Evolutionary conservation across 2,888 invertebrate species (phyloP).

Genomic region (Toxonevra muliebris): DNA sequence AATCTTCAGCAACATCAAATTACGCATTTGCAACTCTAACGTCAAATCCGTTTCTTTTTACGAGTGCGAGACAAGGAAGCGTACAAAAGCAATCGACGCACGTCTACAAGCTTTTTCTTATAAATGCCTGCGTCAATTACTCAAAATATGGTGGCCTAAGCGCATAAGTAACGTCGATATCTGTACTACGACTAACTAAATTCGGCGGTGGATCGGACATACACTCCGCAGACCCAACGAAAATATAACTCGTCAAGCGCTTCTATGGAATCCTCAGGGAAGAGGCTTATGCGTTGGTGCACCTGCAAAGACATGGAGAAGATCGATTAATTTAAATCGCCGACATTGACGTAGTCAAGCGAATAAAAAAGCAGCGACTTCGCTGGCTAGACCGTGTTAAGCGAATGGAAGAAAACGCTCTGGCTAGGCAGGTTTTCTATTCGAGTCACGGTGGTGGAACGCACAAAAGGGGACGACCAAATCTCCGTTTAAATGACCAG

Average conservation of each 20-base stretch:
- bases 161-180: neutral
- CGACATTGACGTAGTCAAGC: too few species aligned
- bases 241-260: neutral
- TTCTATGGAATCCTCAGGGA: too few species aligned
- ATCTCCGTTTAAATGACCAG: too few species aligned
- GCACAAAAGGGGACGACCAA: too few species aligned
- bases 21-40: neutral
- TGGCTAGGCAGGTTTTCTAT: too few species aligned
- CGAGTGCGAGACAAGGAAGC: neutral
- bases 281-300: neutral
- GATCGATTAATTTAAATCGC: neutral
- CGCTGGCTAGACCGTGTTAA: too few species aligned
- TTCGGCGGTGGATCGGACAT: neutral
- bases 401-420: too few species aligned
- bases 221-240: neutral
- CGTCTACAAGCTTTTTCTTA: neutral
- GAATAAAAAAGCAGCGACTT: too few species aligned
- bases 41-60: neutral
- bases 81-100: too few species aligned
- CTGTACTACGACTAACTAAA: neutral
- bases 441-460: too few species aligned
- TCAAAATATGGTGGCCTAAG: neutral
- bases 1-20: neutral
- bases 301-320: neutral
- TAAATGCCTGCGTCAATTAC: neutral